Conservation (phyloP, 2,888 invertebrate genomes). For the Philaethria dido region DNA sequence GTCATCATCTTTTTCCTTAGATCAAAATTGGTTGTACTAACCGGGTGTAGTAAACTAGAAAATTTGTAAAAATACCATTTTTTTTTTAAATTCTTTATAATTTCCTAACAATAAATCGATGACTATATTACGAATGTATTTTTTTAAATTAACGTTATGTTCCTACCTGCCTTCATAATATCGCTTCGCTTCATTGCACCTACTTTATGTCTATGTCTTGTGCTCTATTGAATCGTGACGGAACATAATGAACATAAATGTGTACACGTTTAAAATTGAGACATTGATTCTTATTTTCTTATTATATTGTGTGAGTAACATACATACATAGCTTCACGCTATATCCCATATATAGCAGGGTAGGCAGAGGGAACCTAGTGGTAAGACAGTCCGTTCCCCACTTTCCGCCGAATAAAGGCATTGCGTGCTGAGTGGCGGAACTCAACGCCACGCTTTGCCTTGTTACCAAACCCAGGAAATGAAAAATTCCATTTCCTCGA, state of each 20-base stretch:
- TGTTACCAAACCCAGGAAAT: no score
- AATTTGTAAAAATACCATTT: background rate
- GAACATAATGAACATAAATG: conserved; percentile 43
- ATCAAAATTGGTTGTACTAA: background rate
- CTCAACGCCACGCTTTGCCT: no score
- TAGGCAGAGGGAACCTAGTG: no score
- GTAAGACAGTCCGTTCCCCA: no score
- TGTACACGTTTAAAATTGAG: conserved; percentile 44
- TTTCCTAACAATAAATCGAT: conserved; percentile 44
- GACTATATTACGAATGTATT: conserved; percentile 40
- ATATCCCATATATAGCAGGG: no score
- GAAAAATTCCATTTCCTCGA: no score
- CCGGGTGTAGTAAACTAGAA: background rate
- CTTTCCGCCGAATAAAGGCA: no score
- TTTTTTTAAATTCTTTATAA: background rate
- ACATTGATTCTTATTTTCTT: conserved; percentile 44
- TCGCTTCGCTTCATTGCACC: conserved; percentile 43
- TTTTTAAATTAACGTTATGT: conserved; percentile 35
- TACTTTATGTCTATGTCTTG: conserved; percentile 35
- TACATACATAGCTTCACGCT: no score
- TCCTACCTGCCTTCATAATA: conserved; percentile 42
- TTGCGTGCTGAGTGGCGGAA: no score
- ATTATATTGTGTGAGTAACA: no score
- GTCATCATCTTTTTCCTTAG: background rate
- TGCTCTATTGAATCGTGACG: conserved; percentile 43